Evolutionary conservation across 2,113 vertebrate species (phyloP), one percentile per base, ranked within the genome.

Genomic region (Tichodroma muraria): DNA sequence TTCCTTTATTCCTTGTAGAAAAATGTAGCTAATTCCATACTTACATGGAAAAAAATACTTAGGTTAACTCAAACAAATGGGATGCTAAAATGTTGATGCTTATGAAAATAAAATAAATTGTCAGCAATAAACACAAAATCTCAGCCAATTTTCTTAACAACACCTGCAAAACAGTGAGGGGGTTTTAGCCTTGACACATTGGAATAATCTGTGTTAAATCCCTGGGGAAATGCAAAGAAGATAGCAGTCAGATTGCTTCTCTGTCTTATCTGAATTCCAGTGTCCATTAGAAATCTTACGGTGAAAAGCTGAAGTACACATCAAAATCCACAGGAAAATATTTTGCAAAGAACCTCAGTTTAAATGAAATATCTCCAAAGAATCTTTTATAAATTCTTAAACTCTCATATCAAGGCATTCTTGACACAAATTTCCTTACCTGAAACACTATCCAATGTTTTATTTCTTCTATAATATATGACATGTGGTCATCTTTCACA

Each of bases 61-160:
- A 35, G 7, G 49, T 80, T 64, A 88, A 76, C 38, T 85, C 60
- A 85, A n/a, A 2, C 10, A 88, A 89, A 71, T 38, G 21, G 13
- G 47, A 80, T 56, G 27, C 16, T 85, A 88, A 89, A 82, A 59
- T 50, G 42, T 31, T 50, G 31, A 84, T 73, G 33, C 17, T 85
- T 89, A 69, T 80, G 57, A 45, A 87, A 94, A 85, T 72, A 47
- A 4, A 76, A 53, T 21, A 90, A 94, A 80, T 28, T 82, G 54
- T 47, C 63, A 93, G 79, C 70, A 85, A 69, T 75, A 95, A 95
- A 85, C 42, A 77, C 54, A 92, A 79, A 88, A 70, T 69, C 75
- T 82, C 66, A 85, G 27, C 19, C 57, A 44, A 81, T 93, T 84
- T n/a, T 15, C 59, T 65, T 77, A 94, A 81, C 42, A 94, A 54